phyloP scores from a whole-genome alignment of 1,140 invertebrate species.

The Battus philenor region DNA sequence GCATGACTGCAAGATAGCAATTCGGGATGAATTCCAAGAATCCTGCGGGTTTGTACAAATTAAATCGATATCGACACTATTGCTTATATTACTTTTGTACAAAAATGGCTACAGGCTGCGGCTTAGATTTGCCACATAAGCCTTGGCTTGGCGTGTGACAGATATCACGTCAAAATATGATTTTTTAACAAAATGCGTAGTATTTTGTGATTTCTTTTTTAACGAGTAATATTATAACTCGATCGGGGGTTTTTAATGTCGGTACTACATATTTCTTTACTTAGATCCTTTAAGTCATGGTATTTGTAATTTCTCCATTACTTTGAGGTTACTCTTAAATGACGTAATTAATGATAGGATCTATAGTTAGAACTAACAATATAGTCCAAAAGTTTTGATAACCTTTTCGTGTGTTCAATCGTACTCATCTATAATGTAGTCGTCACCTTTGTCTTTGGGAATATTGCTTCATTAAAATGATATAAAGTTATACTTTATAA shows the following conservation, averaged over 20 bases:
- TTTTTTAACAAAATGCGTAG: slow-evolving; percentile 42
- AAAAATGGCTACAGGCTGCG: slow-evolving; percentile 52
- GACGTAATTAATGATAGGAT: slow-evolving; percentile 58
- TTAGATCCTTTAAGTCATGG: background rate
- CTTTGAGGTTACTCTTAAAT: slow-evolving; percentile 57
- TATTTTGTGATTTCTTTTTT: slow-evolving; percentile 27
- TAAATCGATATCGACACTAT: slow-evolving; percentile 54
- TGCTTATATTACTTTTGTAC: slow-evolving; percentile 32
- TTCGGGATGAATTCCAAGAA: slow-evolving; percentile 39
- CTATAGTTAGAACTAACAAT: slow-evolving; percentile 16
- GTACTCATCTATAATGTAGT: no score
- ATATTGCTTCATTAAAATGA: no score
- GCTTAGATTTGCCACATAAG: slow-evolving; percentile 64
- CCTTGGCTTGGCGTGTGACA: slow-evolving; percentile 57
- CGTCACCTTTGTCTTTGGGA: no score
- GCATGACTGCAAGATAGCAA: slow-evolving; percentile 55
- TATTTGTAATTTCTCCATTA: slow-evolving; percentile 12
- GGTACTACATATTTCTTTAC: slow-evolving; percentile 3
- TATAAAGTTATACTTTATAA: no score
- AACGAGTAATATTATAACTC: slow-evolving; percentile 25
- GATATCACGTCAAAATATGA: slow-evolving; percentile 63
- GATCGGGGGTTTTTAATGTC: background rate
- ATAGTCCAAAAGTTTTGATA: slow-evolving; percentile 4
- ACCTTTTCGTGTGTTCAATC: background rate
- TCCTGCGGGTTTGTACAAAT: slow-evolving; percentile 36